These are phyloP conservation scores for Achatina immaculata DNA, from an alignment of 1,140 invertebrate genomes.

Conservation along the genomic window DNA sequence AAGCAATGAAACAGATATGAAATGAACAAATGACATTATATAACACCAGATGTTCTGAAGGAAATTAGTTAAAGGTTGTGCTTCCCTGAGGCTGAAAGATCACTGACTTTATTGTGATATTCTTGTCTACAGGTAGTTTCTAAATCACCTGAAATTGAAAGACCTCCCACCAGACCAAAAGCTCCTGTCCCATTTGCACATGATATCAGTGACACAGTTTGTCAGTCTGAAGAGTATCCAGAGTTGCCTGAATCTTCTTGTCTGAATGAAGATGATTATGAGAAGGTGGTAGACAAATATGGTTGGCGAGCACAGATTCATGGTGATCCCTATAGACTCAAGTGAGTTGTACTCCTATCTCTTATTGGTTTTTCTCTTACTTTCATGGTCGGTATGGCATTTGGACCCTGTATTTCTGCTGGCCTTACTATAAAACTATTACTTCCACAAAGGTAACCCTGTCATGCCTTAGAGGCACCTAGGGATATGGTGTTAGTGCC, in stretches of 20 bases:
- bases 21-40: too few relatives aligned
- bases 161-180: not conserved
- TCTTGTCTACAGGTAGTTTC: not conserved
- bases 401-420: too few relatives aligned
- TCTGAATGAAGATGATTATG: conserved; percentile 46
- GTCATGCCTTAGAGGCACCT: too few relatives aligned
- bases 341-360: conserved; percentile 60
- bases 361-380: not conserved
- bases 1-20: too few relatives aligned
- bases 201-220: not conserved
- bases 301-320: conserved; percentile 66
- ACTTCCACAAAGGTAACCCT: too few relatives aligned
- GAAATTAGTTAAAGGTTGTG: too few relatives aligned
- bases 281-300: conserved; percentile 56
- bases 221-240: conserved; percentile 1
- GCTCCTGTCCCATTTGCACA: not conserved
- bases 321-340: conserved; percentile 63
- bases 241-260: not conserved
- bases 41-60: too few relatives aligned
- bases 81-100: too few relatives aligned
- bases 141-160: not conserved
- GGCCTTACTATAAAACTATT: too few relatives aligned
- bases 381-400: not conserved
- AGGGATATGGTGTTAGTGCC: too few relatives aligned
- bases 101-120: too few relatives aligned